Evolutionary conservation across 2,797 vertebrate species (phyloP).

Genomic region (Scomberomorus guttatus): DNA sequence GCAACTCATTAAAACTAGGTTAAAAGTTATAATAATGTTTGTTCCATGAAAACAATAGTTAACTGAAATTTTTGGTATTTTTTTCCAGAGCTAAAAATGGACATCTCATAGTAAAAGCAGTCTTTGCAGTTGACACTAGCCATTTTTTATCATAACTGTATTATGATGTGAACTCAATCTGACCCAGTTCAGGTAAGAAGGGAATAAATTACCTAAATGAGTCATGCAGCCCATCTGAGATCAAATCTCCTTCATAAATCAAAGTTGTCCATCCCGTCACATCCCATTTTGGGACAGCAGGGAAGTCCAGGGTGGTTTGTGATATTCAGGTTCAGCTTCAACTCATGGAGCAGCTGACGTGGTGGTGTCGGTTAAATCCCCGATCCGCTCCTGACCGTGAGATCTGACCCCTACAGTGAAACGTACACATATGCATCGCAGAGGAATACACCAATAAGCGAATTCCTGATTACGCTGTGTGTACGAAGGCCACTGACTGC

Average conservation of each 20-base stretch:
- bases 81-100: not conserved
- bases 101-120: not conserved
- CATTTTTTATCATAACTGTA: not conserved
- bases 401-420: conserved; percentile 27
- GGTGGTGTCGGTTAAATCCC: not conserved
- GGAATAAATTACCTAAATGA: conserved; percentile 19
- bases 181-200: conserved; percentile 19
- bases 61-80: not conserved
- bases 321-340: not conserved
- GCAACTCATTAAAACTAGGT: conserved; percentile 70
- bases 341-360: not conserved
- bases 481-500: not conserved
- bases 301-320: not conserved
- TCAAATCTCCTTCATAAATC: conserved; percentile 8
- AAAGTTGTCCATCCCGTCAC: not conserved
- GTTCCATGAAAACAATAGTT: not conserved
- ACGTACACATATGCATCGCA: conserved; percentile 1
- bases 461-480: conserved; percentile 26
- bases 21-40: conserved; percentile 36
- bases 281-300: not conserved
- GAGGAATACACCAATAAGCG: conserved; percentile 11
- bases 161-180: conserved; percentile 11
- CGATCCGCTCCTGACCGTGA: conserved; percentile 8
- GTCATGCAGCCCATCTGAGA: not conserved
- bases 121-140: not conserved